Base-by-base conservation (phyloP, 2,888 invertebrate species). In the Acanthosepion pharaonis region DNA sequence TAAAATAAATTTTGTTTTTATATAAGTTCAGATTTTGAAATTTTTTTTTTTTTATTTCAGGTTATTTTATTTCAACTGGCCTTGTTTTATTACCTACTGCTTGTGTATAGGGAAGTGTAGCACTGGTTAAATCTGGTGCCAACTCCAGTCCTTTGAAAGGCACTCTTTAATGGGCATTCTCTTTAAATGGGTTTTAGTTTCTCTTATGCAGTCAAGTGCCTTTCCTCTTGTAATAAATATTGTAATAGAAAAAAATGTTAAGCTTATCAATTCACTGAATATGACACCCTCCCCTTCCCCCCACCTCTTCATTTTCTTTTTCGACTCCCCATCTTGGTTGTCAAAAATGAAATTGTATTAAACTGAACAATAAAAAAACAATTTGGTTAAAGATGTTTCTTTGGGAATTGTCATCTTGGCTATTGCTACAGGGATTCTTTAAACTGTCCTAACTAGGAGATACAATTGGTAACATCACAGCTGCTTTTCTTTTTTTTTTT, bases 41-140 rank as follows among this genome's bases (percentile, higher is more conserved):
- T n/a, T n/a, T n/a, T n/a, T 8, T n/a, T 78, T 78, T n/a, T 18
- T 33, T 59, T 59, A 0, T 51, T 51, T 15, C 51, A 51, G 51
- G 51, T 15, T 51, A 51, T 51, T 59, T 64, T 64, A 78, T 78
- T 78, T 78, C 78, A 78, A 78, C n/a, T 78, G 78, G 78, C 78
- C n/a, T 78, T 78, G 33, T 78, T 78, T 78, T 78, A 15, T 59
- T 59, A 59, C 25, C 11, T 33, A 78, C 78, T 78, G 78, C 78
- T 78, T 78, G n/a, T 78, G 78, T 78, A 78, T 78, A n/a, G 78
- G n/a, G n/a, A n/a, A 78, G n/a, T 78, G 78, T 78, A n/a, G 78
- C n/a, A n/a, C 78, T n/a, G 78, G 33, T n/a, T 78, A 15, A 33
- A n/a, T 3, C 15, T 78, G 78, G 15, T 15, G n/a, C 78, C 78